phyloP scores from a whole-genome alignment of 2,113 vertebrate genomes.

The Heloderma charlesbogerti region DNA sequence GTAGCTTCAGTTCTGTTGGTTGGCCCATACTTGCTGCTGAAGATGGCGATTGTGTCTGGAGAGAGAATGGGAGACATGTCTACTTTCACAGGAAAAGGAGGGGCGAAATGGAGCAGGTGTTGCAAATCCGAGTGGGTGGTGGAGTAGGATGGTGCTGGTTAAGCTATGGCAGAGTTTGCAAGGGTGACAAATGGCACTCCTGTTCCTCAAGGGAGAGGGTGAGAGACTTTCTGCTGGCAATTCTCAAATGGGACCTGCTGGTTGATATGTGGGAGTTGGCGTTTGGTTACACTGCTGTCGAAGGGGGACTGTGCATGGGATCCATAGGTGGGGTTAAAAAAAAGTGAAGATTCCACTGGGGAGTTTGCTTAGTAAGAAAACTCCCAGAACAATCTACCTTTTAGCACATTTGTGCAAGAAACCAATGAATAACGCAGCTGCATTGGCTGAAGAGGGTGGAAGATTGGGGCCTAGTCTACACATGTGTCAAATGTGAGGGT shows the following conservation, averaged over 20 bases:
- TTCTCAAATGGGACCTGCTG: not conserved
- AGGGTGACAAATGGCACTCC: fast-evolving
- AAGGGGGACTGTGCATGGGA: not conserved
- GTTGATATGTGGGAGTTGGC: slow-evolving; percentile 1
- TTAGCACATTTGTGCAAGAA: not conserved
- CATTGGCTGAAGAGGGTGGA: not conserved
- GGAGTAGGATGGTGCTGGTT: not conserved
- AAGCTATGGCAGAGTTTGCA: fast-evolving
- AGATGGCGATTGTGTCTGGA: not conserved
- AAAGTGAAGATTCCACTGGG: slow-evolving; percentile 1
- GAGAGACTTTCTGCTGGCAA: not conserved
- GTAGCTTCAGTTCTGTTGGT: not conserved
- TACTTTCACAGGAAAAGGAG: fast-evolving
- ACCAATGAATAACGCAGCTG: not conserved
- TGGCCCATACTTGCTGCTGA: not conserved
- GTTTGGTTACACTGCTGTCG: slow-evolving; percentile 19
- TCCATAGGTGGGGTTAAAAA: slow-evolving; percentile 5
- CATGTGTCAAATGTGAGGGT: not conserved
- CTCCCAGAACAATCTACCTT: not conserved
- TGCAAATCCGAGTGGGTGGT: fast-evolving
- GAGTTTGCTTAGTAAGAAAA: not conserved
- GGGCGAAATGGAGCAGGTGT: not conserved
- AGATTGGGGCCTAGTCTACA: not conserved
- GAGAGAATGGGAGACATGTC: not conserved
- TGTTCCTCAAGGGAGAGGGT: not conserved